Percentiles rank a stretch among this genome's conserved stretches.
Evolutionary conservation across 2,113 vertebrate genomes (phyloP).

Genomic region (Enhydra lutris): DNA sequence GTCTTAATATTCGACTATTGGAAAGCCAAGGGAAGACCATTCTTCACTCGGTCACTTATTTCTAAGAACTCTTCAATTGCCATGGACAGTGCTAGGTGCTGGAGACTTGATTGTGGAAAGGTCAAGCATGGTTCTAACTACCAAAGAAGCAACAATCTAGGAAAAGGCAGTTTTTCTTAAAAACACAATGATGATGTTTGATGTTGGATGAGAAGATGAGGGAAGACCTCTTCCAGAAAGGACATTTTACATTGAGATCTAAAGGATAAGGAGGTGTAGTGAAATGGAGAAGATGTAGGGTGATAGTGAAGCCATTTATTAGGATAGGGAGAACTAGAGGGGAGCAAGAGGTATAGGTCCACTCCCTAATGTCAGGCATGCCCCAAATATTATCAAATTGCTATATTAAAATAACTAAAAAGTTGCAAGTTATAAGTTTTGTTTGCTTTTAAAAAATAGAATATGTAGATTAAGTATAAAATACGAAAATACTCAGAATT

Average conservation of each 20-base stretch:
- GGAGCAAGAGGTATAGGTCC: not conserved
- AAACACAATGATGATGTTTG: not conserved
- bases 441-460: not conserved
- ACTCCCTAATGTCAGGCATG: not conserved
- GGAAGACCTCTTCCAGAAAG: not conserved
- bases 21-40: not conserved
- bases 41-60: not conserved
- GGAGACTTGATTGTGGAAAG: not conserved
- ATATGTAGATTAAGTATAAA: not conserved
- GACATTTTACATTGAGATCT: not conserved
- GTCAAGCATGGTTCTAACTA: rapidly evolving
- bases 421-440: not conserved
- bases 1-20: not conserved
- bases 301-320: not conserved
- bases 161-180: not conserved
- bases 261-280: not conserved
- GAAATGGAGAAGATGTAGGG: not conserved
- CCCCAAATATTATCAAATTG: not conserved
- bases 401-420: not conserved
- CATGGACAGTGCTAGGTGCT: not conserved
- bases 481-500: not conserved
- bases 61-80: not conserved
- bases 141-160: not conserved
- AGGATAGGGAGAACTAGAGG: not conserved
- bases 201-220: not conserved